A percentile compares a stretch with the other conserved stretches of the same genome.
Evolutionary conservation across 1,140 invertebrate species (phyloP).

Genomic region (Drosophila watanabei): DNA sequence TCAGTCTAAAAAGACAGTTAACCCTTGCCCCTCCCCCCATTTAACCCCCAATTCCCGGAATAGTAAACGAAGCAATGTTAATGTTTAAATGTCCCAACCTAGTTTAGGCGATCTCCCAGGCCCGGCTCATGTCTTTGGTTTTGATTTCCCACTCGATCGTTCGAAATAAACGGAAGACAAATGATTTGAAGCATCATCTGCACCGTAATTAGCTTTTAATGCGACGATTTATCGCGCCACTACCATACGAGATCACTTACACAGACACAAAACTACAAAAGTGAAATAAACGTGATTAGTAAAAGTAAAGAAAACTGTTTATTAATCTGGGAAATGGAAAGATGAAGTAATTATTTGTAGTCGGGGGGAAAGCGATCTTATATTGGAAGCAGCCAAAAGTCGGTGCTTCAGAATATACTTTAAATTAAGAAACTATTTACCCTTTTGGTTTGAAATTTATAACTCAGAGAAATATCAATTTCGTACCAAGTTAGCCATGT

Average conservation of each 20-base stretch:
- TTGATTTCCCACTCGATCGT: conserved; percentile 32
- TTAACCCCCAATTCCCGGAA: not conserved
- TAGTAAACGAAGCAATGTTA: conserved; percentile 53
- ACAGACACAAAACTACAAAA: conserved; percentile 64
- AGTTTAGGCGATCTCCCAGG: conserved; percentile 70
- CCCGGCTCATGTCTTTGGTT: conserved; percentile 52
- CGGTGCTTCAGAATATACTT: not conserved
- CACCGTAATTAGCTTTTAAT: conserved; percentile 76
- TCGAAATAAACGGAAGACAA: conserved; percentile 38
- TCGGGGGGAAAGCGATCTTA: not conserved
- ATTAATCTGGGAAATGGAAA: conserved; percentile 7
- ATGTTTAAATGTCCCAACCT: conserved; percentile 57
- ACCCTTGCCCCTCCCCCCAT: not conserved
- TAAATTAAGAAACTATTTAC: not conserved
- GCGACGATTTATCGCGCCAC: conserved; percentile 55
- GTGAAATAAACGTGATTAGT: conserved; percentile 81
- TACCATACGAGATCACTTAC: conserved; percentile 62
- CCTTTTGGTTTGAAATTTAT: not conserved
- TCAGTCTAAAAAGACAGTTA: conserved; percentile 46
- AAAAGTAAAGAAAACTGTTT: conserved; percentile 46
- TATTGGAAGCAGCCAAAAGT: not conserved
- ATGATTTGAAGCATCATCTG: conserved; percentile 57
- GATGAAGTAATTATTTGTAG: not conserved
- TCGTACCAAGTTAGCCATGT: not conserved
- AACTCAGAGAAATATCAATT: not conserved